These are phyloP conservation scores for Pavo muticus DNA, from an alignment of 2,113 vertebrate genomes.

Conservation along the genomic window DNA sequence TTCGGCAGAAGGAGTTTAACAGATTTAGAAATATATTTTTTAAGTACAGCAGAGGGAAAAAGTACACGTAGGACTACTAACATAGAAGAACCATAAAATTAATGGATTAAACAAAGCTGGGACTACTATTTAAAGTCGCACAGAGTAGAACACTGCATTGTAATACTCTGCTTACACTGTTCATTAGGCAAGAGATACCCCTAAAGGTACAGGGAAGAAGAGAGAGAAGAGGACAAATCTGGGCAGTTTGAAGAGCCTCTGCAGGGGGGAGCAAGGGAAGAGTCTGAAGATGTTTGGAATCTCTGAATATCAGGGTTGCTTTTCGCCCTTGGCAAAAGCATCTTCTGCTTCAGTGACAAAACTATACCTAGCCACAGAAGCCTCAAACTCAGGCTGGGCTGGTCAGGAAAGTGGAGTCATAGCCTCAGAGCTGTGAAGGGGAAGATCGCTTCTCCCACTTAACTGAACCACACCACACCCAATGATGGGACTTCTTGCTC, in stretches of 20 bases:
- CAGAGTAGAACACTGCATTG: background rate
- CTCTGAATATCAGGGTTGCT: background rate
- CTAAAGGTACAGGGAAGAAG: background rate
- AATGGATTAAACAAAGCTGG: background rate
- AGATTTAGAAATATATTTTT: conserved; percentile 25
- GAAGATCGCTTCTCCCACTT: background rate
- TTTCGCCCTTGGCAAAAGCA: background rate
- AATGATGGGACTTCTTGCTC: background rate
- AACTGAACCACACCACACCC: background rate
- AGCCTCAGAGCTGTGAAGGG: background rate
- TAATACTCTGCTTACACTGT: accelerated
- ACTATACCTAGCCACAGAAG: background rate
- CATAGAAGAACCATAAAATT: conserved; percentile 16
- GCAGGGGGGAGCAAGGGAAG: background rate
- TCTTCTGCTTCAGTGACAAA: background rate
- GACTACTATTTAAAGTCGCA: background rate
- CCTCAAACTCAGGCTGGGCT: background rate
- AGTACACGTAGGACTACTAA: background rate
- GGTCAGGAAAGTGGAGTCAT: background rate
- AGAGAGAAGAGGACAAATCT: background rate
- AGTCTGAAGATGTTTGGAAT: background rate
- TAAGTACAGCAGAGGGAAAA: conserved; percentile 9
- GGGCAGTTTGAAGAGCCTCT: background rate
- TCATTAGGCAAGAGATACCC: background rate
- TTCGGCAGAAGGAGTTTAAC: conserved; percentile 7